phyloP scores from a whole-genome alignment of 2,113 vertebrate species.

The Channa argus region DNA sequence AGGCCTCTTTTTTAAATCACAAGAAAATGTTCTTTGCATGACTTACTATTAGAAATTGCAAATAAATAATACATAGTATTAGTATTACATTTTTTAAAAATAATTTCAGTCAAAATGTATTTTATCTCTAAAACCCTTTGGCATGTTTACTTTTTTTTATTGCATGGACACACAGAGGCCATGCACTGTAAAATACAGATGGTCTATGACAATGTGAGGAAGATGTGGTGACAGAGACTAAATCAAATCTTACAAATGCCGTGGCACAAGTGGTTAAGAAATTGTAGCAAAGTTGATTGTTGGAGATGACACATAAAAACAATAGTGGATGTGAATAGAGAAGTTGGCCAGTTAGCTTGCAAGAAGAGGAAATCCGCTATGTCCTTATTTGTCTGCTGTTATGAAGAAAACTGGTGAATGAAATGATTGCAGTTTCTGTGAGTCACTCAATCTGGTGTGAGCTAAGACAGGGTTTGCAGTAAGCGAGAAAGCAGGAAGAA shows the following conservation, averaged over 20 bases:
- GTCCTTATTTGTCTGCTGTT: slow-evolving; percentile 65
- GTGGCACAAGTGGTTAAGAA: slow-evolving; percentile 28
- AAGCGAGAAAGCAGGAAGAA: not conserved
- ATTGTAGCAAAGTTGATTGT: slow-evolving; percentile 19
- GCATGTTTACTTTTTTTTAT: no score
- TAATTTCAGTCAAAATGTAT: no score
- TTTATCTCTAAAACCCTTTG: no score
- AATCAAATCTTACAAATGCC: slow-evolving; percentile 18
- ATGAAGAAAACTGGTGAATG: slow-evolving; percentile 69
- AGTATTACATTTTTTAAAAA: no score
- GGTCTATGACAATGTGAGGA: not conserved
- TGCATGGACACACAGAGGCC: no score
- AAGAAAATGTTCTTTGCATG: not conserved
- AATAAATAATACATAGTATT: not conserved
- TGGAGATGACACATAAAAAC: slow-evolving; percentile 54
- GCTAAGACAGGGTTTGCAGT: not conserved
- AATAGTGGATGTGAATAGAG: slow-evolving; percentile 46
- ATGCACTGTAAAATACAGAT: no score
- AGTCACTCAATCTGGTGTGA: slow-evolving; percentile 50
- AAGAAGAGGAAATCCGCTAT: slow-evolving; percentile 73
- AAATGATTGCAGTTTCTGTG: slow-evolving; percentile 58
- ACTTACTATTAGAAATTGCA: not conserved
- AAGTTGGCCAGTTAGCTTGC: slow-evolving; percentile 48
- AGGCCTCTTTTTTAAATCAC: not conserved
- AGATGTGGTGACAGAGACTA: not conserved